These are phyloP conservation scores for Nixonia krombeini DNA, from an alignment of 1,140 invertebrate species.

Conservation along the genomic window DNA sequence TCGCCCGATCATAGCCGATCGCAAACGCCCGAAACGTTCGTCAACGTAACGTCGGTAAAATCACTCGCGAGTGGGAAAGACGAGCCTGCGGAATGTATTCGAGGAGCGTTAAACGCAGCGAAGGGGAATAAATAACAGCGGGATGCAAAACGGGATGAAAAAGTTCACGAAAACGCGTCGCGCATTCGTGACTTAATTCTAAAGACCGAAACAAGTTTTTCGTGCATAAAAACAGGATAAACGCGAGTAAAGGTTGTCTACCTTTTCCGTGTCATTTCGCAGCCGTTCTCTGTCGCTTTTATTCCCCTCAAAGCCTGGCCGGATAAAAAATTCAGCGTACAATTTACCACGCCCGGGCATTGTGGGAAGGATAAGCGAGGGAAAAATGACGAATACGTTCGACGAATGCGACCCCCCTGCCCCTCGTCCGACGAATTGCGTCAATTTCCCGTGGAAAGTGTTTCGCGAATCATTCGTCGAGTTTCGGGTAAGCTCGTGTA, in stretches of 20 bases:
- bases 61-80: too few relatives aligned
- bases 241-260: not conserved
- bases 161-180: not conserved
- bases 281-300: not conserved
- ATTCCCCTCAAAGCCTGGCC: not conserved
- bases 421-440: too few relatives aligned
- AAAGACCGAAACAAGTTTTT: constrained; percentile 1
- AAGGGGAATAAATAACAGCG: not conserved
- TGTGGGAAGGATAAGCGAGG: not conserved
- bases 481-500: too few relatives aligned
- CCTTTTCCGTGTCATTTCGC: not conserved
- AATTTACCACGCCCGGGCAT: not conserved
- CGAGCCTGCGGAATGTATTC: not conserved
- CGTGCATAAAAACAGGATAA: constrained; percentile 1
- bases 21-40: too few relatives aligned
- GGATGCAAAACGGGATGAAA: too few relatives aligned
- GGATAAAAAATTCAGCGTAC: not conserved
- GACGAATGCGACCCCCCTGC: not conserved
- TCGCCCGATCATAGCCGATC: too few relatives aligned
- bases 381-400: not conserved
- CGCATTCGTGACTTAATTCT: not conserved
- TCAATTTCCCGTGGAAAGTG: too few relatives aligned
- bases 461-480: too few relatives aligned
- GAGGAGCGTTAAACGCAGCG: not conserved
- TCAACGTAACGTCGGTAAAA: too few relatives aligned